phyloP scores from a whole-genome alignment of 2,888 invertebrate species.

The Troides helena region DNA sequence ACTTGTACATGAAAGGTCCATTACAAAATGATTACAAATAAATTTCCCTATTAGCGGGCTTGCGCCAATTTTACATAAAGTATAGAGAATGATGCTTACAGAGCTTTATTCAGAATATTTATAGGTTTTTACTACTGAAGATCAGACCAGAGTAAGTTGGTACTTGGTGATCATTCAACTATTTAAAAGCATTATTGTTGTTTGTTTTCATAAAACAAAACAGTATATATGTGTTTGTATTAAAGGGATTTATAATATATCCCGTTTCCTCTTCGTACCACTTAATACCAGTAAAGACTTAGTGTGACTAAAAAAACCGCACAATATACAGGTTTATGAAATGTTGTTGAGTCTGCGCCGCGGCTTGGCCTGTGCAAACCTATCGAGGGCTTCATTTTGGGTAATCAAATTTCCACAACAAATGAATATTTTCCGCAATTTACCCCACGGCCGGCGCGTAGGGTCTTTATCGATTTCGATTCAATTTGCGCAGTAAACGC shows the following conservation, averaged over 20 bases:
- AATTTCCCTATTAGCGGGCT: slow-evolving; percentile 32
- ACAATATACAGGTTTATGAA: too few relatives aligned
- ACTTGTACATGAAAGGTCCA: slow-evolving; percentile 30
- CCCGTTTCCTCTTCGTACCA: too few relatives aligned
- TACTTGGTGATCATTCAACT: too few relatives aligned
- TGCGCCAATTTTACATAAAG: slow-evolving; percentile 20
- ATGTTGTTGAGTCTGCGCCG: background rate
- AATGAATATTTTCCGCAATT: slow-evolving; percentile 35
- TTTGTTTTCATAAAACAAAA: too few relatives aligned
- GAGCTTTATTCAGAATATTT: slow-evolving; percentile 2
- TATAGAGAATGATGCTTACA: slow-evolving; percentile 13
- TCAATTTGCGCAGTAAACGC: slow-evolving; percentile 9
- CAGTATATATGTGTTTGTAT: too few relatives aligned
- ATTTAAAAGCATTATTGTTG: too few relatives aligned
- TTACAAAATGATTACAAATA: slow-evolving; percentile 34
- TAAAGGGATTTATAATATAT: too few relatives aligned
- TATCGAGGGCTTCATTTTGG: slow-evolving; percentile 30
- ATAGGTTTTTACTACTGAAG: too few relatives aligned
- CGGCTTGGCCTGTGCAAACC: slow-evolving; percentile 22
- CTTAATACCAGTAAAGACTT: too few relatives aligned
- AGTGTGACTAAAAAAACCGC: too few relatives aligned
- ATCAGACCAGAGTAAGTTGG: too few relatives aligned
- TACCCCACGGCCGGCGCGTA: slow-evolving; percentile 29
- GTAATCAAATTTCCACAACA: slow-evolving; percentile 37
- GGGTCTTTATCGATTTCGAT: slow-evolving; percentile 20